phyloP scores from a whole-genome alignment of 1,140 invertebrate genomes.

The Gonioctena quinquepunctata region DNA sequence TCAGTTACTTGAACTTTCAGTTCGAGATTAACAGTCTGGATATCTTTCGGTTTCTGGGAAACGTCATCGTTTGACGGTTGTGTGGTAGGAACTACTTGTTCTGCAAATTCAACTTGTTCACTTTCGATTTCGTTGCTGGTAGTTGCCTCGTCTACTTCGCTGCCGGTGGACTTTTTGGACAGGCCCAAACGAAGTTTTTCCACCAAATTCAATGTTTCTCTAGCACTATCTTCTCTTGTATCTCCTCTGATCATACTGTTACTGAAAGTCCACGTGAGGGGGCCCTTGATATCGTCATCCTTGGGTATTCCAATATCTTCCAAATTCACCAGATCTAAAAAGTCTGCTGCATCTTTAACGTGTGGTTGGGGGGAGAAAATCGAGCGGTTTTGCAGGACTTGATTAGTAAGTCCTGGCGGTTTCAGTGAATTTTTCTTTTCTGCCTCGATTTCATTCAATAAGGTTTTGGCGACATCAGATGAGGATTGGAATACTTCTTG shows the following conservation, averaged over 20 bases:
- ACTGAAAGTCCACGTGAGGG: conserved; percentile 68
- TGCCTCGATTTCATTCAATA: conserved; percentile 22
- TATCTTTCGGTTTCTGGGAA: conserved; percentile 20
- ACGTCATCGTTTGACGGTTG: background rate
- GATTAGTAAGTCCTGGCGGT: conserved; percentile 18
- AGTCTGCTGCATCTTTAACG: conserved; percentile 63
- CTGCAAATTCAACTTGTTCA: conserved; percentile 35
- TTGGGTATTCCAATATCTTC: conserved; percentile 67
- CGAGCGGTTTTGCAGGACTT: conserved; percentile 55
- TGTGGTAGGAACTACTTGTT: conserved; percentile 43
- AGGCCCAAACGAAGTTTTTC: conserved; percentile 74
- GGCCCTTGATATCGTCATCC: conserved; percentile 64
- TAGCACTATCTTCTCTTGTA: conserved; percentile 74
- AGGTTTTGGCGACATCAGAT: conserved; percentile 19
- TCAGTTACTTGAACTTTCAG: conserved; percentile 35
- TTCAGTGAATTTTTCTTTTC: conserved; percentile 29
- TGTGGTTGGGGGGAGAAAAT: conserved; percentile 73
- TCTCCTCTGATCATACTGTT: conserved; percentile 74
- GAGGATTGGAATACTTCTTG: conserved; percentile 18
- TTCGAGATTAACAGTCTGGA: conserved; percentile 26
- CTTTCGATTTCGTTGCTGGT: conserved; percentile 25
- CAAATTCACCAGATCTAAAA: conserved; percentile 71
- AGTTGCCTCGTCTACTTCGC: conserved; percentile 49
- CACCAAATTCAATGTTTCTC: conserved; percentile 77
- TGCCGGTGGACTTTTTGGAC: conserved; percentile 64